These are phyloP conservation scores for Esox lucius DNA, from an alignment of 2,797 vertebrate genomes.

Conservation along the genomic window DNA sequence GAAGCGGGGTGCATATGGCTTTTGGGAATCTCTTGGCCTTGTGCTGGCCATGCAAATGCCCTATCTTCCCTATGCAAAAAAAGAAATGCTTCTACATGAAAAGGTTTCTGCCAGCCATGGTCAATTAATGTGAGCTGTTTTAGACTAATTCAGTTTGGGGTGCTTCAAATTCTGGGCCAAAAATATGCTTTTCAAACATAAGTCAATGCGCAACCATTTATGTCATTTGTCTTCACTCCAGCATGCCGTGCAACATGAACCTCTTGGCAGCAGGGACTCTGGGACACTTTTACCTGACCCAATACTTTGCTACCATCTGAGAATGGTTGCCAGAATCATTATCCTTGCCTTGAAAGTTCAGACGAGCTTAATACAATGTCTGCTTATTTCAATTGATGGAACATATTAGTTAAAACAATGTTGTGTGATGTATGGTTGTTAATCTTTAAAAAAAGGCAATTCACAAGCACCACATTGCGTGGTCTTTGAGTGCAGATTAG, in stretches of 20 bases:
- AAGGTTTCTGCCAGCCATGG: background rate
- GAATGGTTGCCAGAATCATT: conserved; percentile 41
- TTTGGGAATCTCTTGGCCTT: conserved; percentile 16
- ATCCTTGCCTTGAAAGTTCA: conserved; percentile 18
- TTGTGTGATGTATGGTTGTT: background rate
- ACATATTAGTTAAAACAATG: background rate
- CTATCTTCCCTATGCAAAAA: background rate
- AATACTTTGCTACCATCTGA: conserved; percentile 33
- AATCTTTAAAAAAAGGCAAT: no score
- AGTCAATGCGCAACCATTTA: conserved; percentile 38
- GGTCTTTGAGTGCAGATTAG: no score
- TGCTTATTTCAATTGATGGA: conserved; percentile 7
- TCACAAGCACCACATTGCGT: no score
- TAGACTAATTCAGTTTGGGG: conserved; percentile 6
- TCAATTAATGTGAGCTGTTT: conserved; percentile 16
- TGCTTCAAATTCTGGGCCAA: background rate
- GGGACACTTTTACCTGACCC: conserved; percentile 48
- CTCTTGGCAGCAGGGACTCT: conserved; percentile 55
- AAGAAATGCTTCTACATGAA: background rate
- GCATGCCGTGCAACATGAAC: conserved; percentile 57
- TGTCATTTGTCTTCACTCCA: conserved; percentile 50
- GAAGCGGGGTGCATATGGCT: conserved; percentile 17
- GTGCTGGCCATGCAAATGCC: conserved; percentile 14
- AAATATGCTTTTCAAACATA: conserved; percentile 26
- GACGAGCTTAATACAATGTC: background rate